phyloP scores from a whole-genome alignment of 2,797 vertebrate genomes.

The Anas georgica region DNA sequence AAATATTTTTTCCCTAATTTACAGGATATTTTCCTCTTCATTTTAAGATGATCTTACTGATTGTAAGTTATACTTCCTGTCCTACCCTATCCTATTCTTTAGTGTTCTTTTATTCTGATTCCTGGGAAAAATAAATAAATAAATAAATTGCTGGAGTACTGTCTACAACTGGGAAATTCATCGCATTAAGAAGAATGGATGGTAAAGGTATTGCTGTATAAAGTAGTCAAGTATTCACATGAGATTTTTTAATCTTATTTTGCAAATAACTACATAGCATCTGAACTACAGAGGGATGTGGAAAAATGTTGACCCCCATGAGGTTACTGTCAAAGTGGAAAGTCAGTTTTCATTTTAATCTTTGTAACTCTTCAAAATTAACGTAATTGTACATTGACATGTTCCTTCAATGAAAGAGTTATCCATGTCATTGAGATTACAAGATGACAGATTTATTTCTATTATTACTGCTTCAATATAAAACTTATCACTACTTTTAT shows the following conservation, averaged over 20 bases:
- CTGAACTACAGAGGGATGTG: not conserved
- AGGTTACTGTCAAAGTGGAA: not conserved
- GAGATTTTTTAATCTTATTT: not conserved
- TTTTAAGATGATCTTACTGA: not conserved
- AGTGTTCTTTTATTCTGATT: not conserved
- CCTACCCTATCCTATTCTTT: not conserved
- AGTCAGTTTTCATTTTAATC: not conserved
- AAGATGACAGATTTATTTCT: not conserved
- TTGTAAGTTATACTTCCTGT: not conserved
- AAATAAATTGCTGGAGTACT: not conserved
- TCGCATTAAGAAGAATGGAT: not conserved
- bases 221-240: not conserved
- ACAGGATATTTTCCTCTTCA: accelerated
- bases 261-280: not conserved
- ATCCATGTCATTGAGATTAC: not conserved
- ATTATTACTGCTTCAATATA: not conserved
- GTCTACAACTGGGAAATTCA: accelerated
- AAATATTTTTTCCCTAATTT: not conserved
- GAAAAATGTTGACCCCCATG: not conserved
- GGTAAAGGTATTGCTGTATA: not conserved
- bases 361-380: not conserved
- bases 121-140: not conserved
- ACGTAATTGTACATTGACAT: not conserved
- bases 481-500: not conserved
- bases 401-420: not conserved